Base-by-base conservation (phyloP, 2,888 invertebrate genomes). In the Himalopsyche kuldschensis region DNA sequence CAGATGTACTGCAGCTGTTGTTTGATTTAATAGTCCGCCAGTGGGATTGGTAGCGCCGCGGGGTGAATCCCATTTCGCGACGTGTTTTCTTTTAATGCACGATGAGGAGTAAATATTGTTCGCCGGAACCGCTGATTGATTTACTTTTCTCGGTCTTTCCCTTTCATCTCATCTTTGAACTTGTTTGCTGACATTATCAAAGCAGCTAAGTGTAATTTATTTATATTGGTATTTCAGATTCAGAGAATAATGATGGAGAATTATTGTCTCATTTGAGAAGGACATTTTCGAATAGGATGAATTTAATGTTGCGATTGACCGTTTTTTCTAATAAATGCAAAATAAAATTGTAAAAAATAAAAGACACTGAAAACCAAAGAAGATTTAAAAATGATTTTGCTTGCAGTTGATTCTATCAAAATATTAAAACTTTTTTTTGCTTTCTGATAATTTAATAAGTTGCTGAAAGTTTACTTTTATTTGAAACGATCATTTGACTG, bases 1-100 rank as follows among this genome's bases (percentile, higher is more conserved):
- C 80, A 63, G 80, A 80, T 80, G 80, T 80, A 80, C 69, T 80
- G 80, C 80, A 80, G 69, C 80, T 80, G 80, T 80, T 80, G 75
- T 69, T 69, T 80, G 80, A 80, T 80, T 80, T 80, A 80, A 46
- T 69, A 46, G 75, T 80, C 75, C 35, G 55, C 80, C 46, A 32
- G 24, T 47, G 46, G 27, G 41, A 47, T 55, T 55, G 24, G 55
- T 55, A 55, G 55, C 55, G 10, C 55, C 20, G 24, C 55, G 24
- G 55, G 55, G 55, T 55, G 55, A 55, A 55, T 55, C n/a, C 55
- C 10, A 55, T 55, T 20, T 55, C 20, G 55, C 55, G 24, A 55
- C 55, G 55, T 55, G 55, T 24, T 55, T 55, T 55, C 55, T 55
- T 55, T 55, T 55, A 55, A 55, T 55, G 15, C 55, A 55, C 55